phyloP scores from a whole-genome alignment of 2,888 invertebrate species.

The Caenorhabditis virilis region DNA sequence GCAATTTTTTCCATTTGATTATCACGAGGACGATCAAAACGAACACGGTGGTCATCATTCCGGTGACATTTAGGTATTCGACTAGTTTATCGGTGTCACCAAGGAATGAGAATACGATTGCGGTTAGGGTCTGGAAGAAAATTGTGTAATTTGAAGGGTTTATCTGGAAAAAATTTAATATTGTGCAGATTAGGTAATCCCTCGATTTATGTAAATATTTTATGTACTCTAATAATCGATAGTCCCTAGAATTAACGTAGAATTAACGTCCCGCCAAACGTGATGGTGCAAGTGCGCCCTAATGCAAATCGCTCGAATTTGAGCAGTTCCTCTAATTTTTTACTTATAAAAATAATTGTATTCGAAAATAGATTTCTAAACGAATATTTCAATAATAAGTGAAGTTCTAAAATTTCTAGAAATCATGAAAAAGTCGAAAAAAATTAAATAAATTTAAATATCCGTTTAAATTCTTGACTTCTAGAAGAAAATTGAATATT shows the following conservation, averaged over 20 bases:
- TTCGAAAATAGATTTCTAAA: no score
- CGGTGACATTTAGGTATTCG: conserved; percentile 45
- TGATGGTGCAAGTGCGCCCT: no score
- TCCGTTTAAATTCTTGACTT: no score
- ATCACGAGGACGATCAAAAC: conserved; percentile 36
- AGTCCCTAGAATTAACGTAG: not conserved
- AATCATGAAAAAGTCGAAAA: no score
- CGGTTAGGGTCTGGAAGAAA: conserved; percentile 39
- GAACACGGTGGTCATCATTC: conserved; percentile 38
- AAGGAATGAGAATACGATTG: conserved; percentile 45
- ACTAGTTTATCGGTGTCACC: conserved; percentile 46
- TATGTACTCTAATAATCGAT: not conserved
- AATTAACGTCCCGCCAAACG: no score
- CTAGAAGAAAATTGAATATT: no score
- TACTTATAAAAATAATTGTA: no score
- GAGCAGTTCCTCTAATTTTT: no score
- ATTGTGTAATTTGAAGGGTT: not conserved
- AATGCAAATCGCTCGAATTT: no score
- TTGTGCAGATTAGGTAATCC: not conserved
- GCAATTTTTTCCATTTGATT: conserved; percentile 48
- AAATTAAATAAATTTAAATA: no score
- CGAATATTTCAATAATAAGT: no score
- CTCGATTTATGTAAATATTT: not conserved
- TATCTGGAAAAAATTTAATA: not conserved
- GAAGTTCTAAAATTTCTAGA: no score